Conservation (phyloP, 1,140 invertebrate genomes). For the Dreissena polymorpha region DNA sequence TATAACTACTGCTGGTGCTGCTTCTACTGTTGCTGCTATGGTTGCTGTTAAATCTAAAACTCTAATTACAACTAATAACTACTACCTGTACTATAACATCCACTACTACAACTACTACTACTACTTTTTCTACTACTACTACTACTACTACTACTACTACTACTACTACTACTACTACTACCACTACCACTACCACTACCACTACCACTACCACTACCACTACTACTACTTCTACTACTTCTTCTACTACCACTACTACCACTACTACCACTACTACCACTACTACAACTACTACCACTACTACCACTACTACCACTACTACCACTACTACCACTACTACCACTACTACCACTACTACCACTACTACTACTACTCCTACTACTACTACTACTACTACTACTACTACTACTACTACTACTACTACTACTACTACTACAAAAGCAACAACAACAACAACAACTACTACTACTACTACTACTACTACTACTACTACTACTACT, state of each 20-base stretch:
- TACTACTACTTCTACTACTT: background rate
- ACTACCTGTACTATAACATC: background rate
- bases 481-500: background rate
- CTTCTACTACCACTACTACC: background rate
- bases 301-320: background rate
- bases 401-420: constrained; percentile 18
- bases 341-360: constrained; percentile 9
- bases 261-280: background rate
- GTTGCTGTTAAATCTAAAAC: background rate
- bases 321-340: background rate
- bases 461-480: background rate
- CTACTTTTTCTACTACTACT: background rate
- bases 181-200: background rate
- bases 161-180: constrained; percentile 3
- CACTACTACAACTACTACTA: constrained; percentile 18
- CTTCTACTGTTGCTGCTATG: background rate
- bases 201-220: background rate
- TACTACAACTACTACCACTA: background rate
- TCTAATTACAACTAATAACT: background rate
- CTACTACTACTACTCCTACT: constrained; percentile 23
- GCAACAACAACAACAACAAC: background rate
- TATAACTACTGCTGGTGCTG: background rate
- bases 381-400: background rate
- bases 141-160: constrained; percentile 2
- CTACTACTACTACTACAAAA: constrained; percentile 30